Evolutionary conservation across 2,113 vertebrate species (phyloP).

Genomic region (Alces alces): DNA sequence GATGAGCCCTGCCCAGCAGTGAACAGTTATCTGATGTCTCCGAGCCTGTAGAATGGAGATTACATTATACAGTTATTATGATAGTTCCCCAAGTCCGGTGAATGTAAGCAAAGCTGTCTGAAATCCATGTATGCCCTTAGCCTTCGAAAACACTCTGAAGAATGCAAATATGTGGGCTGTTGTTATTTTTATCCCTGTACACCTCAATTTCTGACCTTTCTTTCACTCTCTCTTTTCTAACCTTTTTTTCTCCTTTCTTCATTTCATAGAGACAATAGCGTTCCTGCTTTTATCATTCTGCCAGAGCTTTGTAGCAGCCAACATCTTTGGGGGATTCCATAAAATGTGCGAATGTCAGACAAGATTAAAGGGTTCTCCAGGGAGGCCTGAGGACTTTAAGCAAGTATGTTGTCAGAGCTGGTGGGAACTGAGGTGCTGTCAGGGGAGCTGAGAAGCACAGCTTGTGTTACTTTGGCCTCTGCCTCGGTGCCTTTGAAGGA

Average conservation of each 20-base stretch:
- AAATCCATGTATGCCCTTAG: not conserved
- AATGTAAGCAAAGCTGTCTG: not conserved
- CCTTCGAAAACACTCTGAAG: not conserved
- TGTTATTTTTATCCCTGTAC: not conserved
- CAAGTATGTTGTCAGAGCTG: not conserved
- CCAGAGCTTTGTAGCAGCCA: not conserved
- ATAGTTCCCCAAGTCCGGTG: not conserved
- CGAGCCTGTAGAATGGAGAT: not conserved
- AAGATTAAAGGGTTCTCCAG: not conserved
- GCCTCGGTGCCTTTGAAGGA: not conserved
- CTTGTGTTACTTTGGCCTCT: rapidly evolving
- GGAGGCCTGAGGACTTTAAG: not conserved
- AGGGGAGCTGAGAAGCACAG: not conserved
- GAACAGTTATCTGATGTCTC: not conserved
- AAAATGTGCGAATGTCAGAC: not conserved
- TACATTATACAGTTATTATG: not conserved
- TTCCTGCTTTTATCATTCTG: not conserved
- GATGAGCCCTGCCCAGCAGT: not conserved
- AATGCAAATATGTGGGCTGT: not conserved
- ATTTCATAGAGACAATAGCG: not conserved
- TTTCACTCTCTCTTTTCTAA: not conserved
- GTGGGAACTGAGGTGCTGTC: too few relatives aligned
- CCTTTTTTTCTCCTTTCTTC: not conserved
- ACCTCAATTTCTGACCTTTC: not conserved
- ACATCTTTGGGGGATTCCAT: not conserved